Evolutionary conservation across 2,113 vertebrate genomes (phyloP).

Genomic region (Neogobius melanostomus): DNA sequence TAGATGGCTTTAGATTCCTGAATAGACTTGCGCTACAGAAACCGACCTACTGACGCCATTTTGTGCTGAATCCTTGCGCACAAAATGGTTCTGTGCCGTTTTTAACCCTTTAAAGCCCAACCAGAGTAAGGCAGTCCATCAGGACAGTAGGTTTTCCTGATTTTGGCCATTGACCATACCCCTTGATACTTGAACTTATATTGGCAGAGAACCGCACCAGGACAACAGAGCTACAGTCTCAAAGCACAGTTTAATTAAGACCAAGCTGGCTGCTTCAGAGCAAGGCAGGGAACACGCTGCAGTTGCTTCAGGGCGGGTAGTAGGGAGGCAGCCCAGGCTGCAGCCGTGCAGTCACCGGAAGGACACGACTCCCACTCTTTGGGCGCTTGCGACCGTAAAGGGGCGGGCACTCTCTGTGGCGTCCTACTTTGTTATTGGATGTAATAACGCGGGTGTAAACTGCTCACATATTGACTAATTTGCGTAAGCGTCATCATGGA

Average conservation of each 20-base stretch:
- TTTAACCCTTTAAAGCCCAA: slow-evolving; percentile 59
- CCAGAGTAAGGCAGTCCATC: slow-evolving; percentile 6
- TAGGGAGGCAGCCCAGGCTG: slow-evolving; percentile 7
- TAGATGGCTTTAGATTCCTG: slow-evolving; percentile 8
- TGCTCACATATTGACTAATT: slow-evolving; percentile 55
- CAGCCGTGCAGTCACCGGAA: slow-evolving; percentile 42
- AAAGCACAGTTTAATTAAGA: slow-evolving; percentile 10
- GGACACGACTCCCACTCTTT: slow-evolving; percentile 29
- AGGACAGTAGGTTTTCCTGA: slow-evolving; percentile 11
- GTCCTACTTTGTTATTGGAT: slow-evolving; percentile 55
- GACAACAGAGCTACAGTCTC: background rate
- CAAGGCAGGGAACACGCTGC: slow-evolving; percentile 20
- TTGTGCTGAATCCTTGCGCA: slow-evolving; percentile 38
- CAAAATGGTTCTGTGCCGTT: slow-evolving; percentile 60
- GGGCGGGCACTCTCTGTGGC: slow-evolving; percentile 46
- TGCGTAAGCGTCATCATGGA: slow-evolving; percentile 46
- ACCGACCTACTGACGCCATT: slow-evolving; percentile 50
- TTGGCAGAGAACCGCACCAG: background rate
- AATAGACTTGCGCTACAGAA: background rate
- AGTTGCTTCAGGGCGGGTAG: slow-evolving; percentile 18
- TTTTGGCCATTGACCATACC: background rate
- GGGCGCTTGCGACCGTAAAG: slow-evolving; percentile 21
- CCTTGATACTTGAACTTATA: background rate
- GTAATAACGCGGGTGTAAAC: slow-evolving; percentile 33
- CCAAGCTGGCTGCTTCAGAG: slow-evolving; percentile 2